Evolutionary conservation across 2,113 vertebrate species (phyloP), one percentile per base, ranked within the genome.

Genomic region (Struthio camelus): DNA sequence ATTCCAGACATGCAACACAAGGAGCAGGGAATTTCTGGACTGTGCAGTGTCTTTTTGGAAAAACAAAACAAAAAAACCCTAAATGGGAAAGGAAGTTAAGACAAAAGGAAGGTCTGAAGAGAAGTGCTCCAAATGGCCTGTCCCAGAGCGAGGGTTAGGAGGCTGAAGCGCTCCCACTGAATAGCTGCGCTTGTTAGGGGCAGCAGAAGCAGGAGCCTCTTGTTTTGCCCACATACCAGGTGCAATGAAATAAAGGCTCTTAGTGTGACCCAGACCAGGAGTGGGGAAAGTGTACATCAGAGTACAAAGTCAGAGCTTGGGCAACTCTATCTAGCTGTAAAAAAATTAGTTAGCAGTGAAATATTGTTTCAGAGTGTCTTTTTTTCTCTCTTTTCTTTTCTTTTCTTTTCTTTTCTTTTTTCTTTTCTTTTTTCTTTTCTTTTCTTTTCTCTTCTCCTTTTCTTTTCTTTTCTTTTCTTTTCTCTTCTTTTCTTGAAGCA

Each of bases 1-100:
- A 97, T 96, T 97, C 96, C 94, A 95, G 93, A 96, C 96, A 96
- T 97, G 96, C 87, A 97, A 90, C 79, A 95, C 76, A 96, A 92
- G 92, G 71, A 94, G 71, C 34, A 87, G 92, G 80, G 76, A 87
- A 92, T 90, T 98, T 97, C 95, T 97, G 94, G 87, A 89, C 80
- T 95, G 48, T 72, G 82, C 50, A 56, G 72, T 59, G 85, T 86
- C 89, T 94, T 93, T 89, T 40, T 22, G 86, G 20, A 9, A 7
- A 11, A 22, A 1, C 4, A 2, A 3, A 5, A 6, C 13, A 61
- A 80, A 75, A 93, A 76, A 32, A 3, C 61, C 36, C 36, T 66
- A 71, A 92, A 71, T 32, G 54, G 89, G 69, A 90, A 93, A 96
- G 77, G 91, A 95, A 97, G 89, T 88, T 93, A 80, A 93, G 84